phyloP scores from a whole-genome alignment of 1,140 invertebrate species.

The Lepidurus arcticus region DNA sequence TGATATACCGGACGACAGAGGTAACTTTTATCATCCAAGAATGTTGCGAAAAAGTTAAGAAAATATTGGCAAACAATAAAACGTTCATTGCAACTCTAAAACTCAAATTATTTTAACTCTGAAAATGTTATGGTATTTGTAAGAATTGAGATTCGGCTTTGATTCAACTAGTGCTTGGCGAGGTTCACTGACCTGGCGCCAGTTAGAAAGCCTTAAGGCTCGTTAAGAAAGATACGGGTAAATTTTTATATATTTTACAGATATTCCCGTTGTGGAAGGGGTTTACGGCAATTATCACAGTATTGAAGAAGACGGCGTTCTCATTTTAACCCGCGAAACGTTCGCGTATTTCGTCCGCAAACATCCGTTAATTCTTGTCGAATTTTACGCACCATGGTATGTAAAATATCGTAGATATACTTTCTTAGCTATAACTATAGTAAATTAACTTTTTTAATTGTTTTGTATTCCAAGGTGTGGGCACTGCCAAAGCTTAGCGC shows the following conservation, averaged over 20 bases:
- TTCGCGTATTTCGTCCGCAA: conserved; percentile 47
- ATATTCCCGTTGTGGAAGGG: conserved; percentile 39
- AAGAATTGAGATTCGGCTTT: not conserved
- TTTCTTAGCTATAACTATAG: not conserved
- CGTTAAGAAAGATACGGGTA: not conserved
- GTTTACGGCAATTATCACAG: conserved; percentile 42
- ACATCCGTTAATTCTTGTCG: conserved; percentile 47
- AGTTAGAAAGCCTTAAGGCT: not conserved
- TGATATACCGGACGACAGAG: not conserved
- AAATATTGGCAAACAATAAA: not conserved
- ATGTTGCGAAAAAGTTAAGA: not conserved
- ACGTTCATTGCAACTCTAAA: not conserved
- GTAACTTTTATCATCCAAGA: not conserved
- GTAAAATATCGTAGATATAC: conserved; percentile 12
- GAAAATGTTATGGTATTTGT: not conserved
- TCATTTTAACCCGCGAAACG: conserved; percentile 46
- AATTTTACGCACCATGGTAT: conserved; percentile 54
- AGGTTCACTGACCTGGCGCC: not conserved
- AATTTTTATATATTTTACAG: conserved; percentile 37
- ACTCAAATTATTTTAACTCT: not conserved
- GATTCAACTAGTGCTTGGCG: not conserved
- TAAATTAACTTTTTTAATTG: not conserved
- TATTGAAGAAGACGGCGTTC: conserved; percentile 47
- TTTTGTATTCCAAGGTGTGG: conserved; percentile 44
- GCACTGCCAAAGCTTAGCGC: conserved; percentile 44